Evolutionary conservation across 2,888 invertebrate genomes (phyloP).

Genomic region (Chelonus formosanus): DNA sequence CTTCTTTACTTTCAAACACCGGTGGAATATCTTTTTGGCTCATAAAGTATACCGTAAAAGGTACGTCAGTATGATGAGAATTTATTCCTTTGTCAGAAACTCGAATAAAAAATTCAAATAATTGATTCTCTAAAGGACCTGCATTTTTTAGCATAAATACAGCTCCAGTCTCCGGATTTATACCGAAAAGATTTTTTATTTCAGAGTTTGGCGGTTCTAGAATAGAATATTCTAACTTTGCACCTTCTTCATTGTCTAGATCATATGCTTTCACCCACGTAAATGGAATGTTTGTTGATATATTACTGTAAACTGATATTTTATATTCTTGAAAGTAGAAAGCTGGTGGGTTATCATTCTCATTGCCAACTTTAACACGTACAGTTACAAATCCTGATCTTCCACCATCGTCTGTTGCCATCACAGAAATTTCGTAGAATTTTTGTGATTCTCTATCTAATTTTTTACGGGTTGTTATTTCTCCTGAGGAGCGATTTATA

Average conservation of each 20-base stretch:
- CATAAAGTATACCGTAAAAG: slow-evolving; percentile 83
- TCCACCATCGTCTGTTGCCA: slow-evolving; percentile 85
- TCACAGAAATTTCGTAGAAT: slow-evolving; percentile 79
- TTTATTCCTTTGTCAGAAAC: slow-evolving; percentile 83
- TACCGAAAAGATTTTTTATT: slow-evolving; percentile 74
- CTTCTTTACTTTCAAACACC: slow-evolving; percentile 76
- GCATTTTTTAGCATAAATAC: slow-evolving; percentile 74
- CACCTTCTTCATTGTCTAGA: slow-evolving; percentile 78
- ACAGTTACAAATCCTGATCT: slow-evolving; percentile 78
- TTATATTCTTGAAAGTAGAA: slow-evolving; percentile 83
- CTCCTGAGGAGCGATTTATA: slow-evolving; percentile 77
- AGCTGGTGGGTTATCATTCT: slow-evolving; percentile 83
- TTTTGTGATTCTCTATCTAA: slow-evolving; percentile 80
- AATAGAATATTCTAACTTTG: slow-evolving; percentile 79
- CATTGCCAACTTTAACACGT: slow-evolving; percentile 82
- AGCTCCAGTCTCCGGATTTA: slow-evolving; percentile 79
- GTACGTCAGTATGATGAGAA: slow-evolving; percentile 81
- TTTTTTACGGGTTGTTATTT: slow-evolving; percentile 74
- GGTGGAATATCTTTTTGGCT: slow-evolving; percentile 76
- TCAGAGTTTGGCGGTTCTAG: slow-evolving; percentile 74
- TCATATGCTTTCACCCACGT: slow-evolving; percentile 79
- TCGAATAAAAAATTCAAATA: slow-evolving; percentile 88
- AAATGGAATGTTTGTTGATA: slow-evolving; percentile 69
- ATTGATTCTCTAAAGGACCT: slow-evolving; percentile 73
- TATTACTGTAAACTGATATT: slow-evolving; percentile 74